Base-by-base conservation (phyloP, 2,888 invertebrate species). In the Chrysina gloriosa region DNA sequence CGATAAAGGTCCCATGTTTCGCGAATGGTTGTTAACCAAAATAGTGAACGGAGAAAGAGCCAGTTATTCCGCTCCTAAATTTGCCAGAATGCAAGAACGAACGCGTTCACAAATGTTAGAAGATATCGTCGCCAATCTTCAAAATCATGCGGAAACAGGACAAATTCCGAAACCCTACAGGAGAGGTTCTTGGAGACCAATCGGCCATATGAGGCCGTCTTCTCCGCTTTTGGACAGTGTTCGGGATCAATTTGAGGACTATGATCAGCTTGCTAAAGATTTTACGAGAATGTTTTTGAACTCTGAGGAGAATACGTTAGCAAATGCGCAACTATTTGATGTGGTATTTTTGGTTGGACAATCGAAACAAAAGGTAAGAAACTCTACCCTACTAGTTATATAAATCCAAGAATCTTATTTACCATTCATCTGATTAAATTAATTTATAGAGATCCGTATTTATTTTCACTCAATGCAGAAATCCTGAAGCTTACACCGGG, bases 161-260 rank as follows among this genome's bases (percentile, higher is more conserved):
- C 95, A 96, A 84, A 96, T 96, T 83, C 96, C 96, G 6, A 96
- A 96, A 84, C 96, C 96, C 21, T 96, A 96, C 82, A 88, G 95
- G 83, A 89, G 90, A 86, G 92, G 92, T 89, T 79, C 66, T 31
- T 96, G 72, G 66, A 45, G 66, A 47, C 66, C 66, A 0, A 66
- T 66, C 34, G 66, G 45, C 5, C 96, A 96, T 83, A 96, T 96
- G 96, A 86, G 96, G 77, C 96, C 96, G 0, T 96, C 95, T 0
- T 95, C 95, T 16, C 96, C 96, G 0, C 87, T 97, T 34, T 85
- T 96, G 74, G 96, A 97, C 83, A 95, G 95, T 3, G 96, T 96
- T 39, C 86, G 96, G 76, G 96, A 96, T 84, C 93, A 95, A 80
- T 96, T 96, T 81, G 96, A 96, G 84, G 95, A 95, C 83, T 95